Base-by-base conservation (phyloP, 1,140 invertebrate genomes). In the Adoxophyes honmai region DNA sequence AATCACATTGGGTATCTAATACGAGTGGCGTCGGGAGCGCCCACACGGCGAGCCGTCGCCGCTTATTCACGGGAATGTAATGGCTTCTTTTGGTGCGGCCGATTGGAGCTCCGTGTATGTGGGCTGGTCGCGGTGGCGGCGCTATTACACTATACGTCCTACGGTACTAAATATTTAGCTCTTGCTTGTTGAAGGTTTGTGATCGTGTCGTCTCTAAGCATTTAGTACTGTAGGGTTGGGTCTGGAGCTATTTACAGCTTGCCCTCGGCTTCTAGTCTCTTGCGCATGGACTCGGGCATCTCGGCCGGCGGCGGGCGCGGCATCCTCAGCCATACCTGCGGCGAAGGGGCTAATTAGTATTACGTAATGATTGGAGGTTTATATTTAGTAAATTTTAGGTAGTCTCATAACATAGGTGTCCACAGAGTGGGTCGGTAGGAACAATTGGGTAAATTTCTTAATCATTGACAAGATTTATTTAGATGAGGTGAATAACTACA, bases 241-340 rank as follows among this genome's bases (percentile, higher is more conserved):
- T 82, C 69, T 81, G 73, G 84, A 81, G 6, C 8, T 72, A 58
- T 86, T 81, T 2, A 64, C 75, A 4, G 75, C 78, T 55, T 80
- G 4, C 42, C 89, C 65, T 90, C 84, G 14, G 90, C 92, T 58
- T 90, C 93, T 21, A 96, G 86, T 81, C 97, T 96, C 88, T 93
- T 93, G 86, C 96, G 97, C 70, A 99, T 92, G 10, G 97, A 98
- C 81, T 97, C 98, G 37, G 98, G 98, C 98, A 99, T 99, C 86
- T 96, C 94, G 84, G 98, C 97, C 89, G 98, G 98, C 89, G 99
- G 98, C 77, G 98, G 98, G 68, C 98, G 93, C 52, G 98, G 98
- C 91, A 99, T 95, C 66, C 94, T 91, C 38, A 98, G 91, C 70
- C 91, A 94, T 4, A 92, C 91, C 90, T 91, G 68, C 1, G 34